These are phyloP conservation scores for Parus major DNA, from an alignment of 2,113 vertebrate species.

Conservation along the genomic window DNA sequence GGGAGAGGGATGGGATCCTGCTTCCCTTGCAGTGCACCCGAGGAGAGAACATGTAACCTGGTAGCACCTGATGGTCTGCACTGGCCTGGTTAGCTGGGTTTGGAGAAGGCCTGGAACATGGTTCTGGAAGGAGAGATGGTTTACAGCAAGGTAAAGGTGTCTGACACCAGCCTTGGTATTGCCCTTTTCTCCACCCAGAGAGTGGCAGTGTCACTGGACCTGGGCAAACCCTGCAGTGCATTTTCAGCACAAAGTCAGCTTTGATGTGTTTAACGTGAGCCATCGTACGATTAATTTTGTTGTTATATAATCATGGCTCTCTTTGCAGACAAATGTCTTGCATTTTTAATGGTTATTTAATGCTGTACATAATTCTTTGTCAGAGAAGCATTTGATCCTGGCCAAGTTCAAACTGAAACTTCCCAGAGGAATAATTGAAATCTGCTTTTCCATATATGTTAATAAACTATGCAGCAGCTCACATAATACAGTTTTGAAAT, in stretches of 20 bases:
- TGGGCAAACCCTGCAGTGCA: neutral
- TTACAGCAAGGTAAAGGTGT: neutral
- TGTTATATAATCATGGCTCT: neutral
- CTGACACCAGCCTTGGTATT: neutral
- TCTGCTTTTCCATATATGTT: constrained; percentile 56
- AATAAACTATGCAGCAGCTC: constrained; percentile 44
- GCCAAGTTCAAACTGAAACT: constrained; percentile 36
- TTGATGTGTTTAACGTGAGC: neutral
- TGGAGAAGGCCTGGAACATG: neutral
- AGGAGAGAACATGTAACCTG: neutral
- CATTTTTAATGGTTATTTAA: neutral
- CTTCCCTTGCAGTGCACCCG: neutral
- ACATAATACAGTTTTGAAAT: constrained; percentile 53
- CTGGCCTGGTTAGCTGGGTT: neutral
- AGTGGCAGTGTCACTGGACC: neutral
- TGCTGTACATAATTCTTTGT: neutral
- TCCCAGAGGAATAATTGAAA: constrained; percentile 52
- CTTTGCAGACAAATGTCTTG: neutral
- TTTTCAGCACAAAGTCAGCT: neutral
- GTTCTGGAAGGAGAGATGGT: neutral
- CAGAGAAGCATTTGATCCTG: constrained; percentile 22
- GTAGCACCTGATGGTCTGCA: fast-evolving
- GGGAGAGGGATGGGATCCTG: neutral
- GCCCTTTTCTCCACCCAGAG: neutral
- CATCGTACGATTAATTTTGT: neutral